Evolutionary conservation across 2,888 invertebrate genomes (phyloP).

Genomic region (Pristionchus japonicus): DNA sequence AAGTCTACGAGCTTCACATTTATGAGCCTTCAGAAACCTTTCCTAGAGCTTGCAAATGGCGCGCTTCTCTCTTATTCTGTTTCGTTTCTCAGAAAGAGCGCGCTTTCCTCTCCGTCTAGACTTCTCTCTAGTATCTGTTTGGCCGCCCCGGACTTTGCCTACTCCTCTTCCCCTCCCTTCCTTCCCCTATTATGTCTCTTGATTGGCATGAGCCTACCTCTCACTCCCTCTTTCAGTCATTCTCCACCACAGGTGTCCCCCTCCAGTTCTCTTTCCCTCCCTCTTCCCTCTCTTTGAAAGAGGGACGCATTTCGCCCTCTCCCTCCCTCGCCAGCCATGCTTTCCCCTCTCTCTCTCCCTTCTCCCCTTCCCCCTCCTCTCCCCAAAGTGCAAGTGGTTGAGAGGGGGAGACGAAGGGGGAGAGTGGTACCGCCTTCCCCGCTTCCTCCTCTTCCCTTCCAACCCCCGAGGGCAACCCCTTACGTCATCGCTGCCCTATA

Average conservation of each 20-base stretch:
- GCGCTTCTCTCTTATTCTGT: too few relatives aligned
- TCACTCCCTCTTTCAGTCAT: background rate
- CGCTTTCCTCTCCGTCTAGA: too few relatives aligned
- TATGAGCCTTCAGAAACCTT: too few relatives aligned
- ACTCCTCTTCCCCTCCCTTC: background rate
- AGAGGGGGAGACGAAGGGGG: background rate
- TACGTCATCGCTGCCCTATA: background rate
- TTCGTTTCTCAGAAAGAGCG: too few relatives aligned
- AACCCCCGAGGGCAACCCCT: background rate
- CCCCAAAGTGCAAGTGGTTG: slow-evolving; percentile 21
- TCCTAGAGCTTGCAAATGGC: too few relatives aligned
- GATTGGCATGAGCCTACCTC: background rate
- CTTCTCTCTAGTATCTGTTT: too few relatives aligned
- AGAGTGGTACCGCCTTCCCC: slow-evolving; percentile 20
- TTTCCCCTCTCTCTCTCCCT: background rate
- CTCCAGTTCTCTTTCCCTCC: background rate
- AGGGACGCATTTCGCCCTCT: background rate
- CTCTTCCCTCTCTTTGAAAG: background rate
- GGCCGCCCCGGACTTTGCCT: too few relatives aligned
- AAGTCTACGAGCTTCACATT: too few relatives aligned
- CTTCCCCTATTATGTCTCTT: background rate
- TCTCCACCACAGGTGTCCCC: background rate
- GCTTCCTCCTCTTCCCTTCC: background rate
- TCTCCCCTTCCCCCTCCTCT: background rate
- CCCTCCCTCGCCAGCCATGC: background rate